phyloP scores from a whole-genome alignment of 2,888 invertebrate species.

The Eristalis intricaria region DNA sequence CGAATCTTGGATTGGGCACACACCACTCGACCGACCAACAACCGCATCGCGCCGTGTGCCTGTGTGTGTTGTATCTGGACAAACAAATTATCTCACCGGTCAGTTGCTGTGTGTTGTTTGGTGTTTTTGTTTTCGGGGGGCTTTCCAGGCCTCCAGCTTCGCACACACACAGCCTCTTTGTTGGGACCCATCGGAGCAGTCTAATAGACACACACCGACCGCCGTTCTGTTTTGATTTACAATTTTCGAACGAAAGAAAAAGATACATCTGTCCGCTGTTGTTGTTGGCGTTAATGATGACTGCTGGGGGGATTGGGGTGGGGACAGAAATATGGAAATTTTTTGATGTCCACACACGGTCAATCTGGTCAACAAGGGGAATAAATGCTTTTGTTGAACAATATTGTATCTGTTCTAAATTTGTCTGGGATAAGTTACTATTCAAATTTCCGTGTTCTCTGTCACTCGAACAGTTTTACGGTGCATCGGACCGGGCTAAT shows the following conservation, averaged over 20 bases:
- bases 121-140: background rate
- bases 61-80: slow-evolving; percentile 51
- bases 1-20: slow-evolving; percentile 47
- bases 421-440: slow-evolving; percentile 18
- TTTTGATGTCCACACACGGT: slow-evolving; percentile 13
- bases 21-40: slow-evolving; percentile 56
- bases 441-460: slow-evolving; percentile 11
- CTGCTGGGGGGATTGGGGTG: background rate
- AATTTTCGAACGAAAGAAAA: slow-evolving; percentile 49
- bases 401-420: slow-evolving; percentile 48
- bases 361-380: slow-evolving; percentile 27
- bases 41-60: slow-evolving; percentile 42
- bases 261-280: slow-evolving; percentile 10
- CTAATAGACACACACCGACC: slow-evolving; percentile 36
- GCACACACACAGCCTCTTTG: slow-evolving; percentile 12
- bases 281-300: slow-evolving; percentile 5
- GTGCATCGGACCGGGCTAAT: background rate
- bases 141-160: slow-evolving; percentile 6
- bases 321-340: background rate
- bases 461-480: slow-evolving; percentile 24
- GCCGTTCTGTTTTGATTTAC: slow-evolving; percentile 60
- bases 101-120: background rate
- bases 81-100: slow-evolving; percentile 65
- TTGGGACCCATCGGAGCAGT: slow-evolving; percentile 20
- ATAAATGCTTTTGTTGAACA: slow-evolving; percentile 41